Conservation (phyloP, 64 coral and sea anemone species). For the Montipora efflorescens region DNA sequence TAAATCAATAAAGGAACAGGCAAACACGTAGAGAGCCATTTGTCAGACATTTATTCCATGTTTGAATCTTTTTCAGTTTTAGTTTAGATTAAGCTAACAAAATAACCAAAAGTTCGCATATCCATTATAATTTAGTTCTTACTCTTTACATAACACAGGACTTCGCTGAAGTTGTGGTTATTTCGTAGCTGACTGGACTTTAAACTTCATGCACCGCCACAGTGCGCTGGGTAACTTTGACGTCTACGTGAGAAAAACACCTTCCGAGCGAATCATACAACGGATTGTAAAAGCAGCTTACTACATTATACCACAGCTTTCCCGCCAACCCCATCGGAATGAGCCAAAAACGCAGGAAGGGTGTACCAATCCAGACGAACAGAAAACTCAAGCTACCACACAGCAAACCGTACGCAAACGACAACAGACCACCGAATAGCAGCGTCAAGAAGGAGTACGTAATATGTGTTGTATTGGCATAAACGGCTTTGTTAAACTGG, state of each 20-base stretch:
- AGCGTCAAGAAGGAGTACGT: not conserved
- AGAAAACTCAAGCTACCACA: not conserved
- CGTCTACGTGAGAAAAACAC: not conserved
- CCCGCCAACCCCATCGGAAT: not conserved
- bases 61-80: no score
- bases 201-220: not conserved
- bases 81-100: no score
- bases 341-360: not conserved
- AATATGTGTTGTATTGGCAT: not conserved
- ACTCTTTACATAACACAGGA: no score
- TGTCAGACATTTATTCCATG: no score
- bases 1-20: no score
- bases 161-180: not conserved
- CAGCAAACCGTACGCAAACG: not conserved
- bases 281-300: not conserved
- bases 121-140: no score
- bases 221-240: not conserved
- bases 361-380: not conserved
- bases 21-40: no score
- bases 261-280: not conserved
- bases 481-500: constrained; percentile 19
- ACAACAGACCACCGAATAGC: constrained; percentile 4
- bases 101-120: no score
- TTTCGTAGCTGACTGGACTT: not conserved
- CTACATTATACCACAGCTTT: not conserved